Conservation (phyloP, 2,888 invertebrate genomes). For the Gymnosoma rotundatum region DNA sequence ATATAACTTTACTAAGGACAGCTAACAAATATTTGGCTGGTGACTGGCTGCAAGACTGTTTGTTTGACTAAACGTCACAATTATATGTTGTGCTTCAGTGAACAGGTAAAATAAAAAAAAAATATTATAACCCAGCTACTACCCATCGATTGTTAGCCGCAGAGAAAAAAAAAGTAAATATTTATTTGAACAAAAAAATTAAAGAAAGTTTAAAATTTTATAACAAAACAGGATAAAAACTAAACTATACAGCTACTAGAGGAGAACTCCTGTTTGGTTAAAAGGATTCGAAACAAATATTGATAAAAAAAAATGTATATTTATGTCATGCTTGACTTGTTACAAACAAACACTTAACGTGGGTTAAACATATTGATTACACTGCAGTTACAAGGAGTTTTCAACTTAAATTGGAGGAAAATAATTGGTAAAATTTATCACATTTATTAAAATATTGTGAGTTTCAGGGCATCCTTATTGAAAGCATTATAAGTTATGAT, state of each 20-base stretch:
- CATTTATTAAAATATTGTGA: too few relatives aligned
- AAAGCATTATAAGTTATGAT: too few relatives aligned
- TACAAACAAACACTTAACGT: constrained; percentile 1
- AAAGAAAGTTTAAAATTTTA: constrained; percentile 33
- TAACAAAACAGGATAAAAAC: constrained; percentile 26
- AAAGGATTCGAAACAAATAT: background rate
- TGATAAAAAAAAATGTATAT: background rate
- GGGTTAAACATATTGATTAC: too few relatives aligned
- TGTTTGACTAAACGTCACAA: constrained; percentile 28
- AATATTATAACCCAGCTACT: constrained; percentile 43
- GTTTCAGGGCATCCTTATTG: too few relatives aligned
- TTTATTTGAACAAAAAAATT: background rate
- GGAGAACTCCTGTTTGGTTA: constrained; percentile 25
- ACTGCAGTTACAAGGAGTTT: background rate
- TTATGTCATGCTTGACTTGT: constrained; percentile 20
- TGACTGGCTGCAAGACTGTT: constrained; percentile 2
- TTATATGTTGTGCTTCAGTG: constrained; percentile 58
- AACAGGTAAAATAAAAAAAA: constrained; percentile 60
- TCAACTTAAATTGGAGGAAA: background rate
- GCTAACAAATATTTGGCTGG: background rate
- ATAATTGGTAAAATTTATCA: background rate
- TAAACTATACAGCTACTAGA: constrained; percentile 6
- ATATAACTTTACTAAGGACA: background rate
- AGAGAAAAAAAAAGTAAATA: constrained; percentile 23
- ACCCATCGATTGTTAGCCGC: constrained; percentile 42